A percentile compares a stretch with the other conserved stretches of the same genome.
These are phyloP conservation scores for Phataginus tricuspis DNA, from an alignment of 2,797 vertebrate species.

Conservation along the genomic window DNA sequence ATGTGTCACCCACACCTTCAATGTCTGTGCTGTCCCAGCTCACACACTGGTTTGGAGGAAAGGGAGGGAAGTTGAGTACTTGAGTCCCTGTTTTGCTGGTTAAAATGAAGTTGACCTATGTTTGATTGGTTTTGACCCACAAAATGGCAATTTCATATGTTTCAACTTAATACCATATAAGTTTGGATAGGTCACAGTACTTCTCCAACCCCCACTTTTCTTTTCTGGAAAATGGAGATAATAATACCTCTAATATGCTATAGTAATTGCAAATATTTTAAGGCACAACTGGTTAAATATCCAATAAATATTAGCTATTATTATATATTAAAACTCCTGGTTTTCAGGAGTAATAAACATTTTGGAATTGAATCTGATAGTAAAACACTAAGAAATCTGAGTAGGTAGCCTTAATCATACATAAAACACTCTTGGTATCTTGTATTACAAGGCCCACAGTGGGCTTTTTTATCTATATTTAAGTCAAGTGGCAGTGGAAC, in stretches of 20 bases:
- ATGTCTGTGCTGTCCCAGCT: neutral
- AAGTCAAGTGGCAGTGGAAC: neutral
- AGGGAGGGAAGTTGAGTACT: neutral
- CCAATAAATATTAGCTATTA: neutral
- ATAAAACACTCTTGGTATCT: neutral
- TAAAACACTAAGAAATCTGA: neutral
- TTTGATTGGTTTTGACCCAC: neutral
- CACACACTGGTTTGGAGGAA: neutral
- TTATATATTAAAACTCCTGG: neutral
- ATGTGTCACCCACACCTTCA: constrained; percentile 44
- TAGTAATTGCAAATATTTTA: neutral
- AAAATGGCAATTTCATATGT: neutral
- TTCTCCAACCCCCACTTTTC: neutral
- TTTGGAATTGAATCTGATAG: constrained; percentile 2
- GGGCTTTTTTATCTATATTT: neutral
- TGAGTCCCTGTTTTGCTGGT: neutral
- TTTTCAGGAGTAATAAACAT: constrained; percentile 7
- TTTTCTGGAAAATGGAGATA: neutral
- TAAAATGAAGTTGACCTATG: neutral
- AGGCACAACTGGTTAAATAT: neutral
- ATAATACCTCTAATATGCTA: neutral
- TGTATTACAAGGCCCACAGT: neutral
- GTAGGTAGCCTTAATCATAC: neutral
- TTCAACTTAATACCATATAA: neutral
- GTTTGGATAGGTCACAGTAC: neutral